phyloP scores from a whole-genome alignment of 2,797 vertebrate genomes.

The Pachyuromys duprasi region DNA sequence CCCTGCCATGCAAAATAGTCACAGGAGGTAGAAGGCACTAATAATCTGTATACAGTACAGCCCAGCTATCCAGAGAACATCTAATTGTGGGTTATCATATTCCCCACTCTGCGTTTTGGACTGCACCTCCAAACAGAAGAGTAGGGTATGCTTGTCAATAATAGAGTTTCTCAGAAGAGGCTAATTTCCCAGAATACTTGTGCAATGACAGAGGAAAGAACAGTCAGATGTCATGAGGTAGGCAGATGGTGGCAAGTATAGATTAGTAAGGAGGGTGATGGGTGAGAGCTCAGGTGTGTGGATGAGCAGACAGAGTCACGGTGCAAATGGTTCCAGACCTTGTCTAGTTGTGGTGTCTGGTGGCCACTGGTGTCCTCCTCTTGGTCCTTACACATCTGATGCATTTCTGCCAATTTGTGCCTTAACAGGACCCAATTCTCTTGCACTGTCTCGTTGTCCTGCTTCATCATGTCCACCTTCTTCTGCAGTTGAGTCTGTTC shows the following conservation, averaged over 20 bases:
- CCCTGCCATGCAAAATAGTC: too few species aligned
- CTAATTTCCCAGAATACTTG: too few species aligned
- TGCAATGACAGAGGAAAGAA: too few species aligned
- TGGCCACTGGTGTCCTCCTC: slow-evolving; percentile 91
- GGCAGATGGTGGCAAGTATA: too few species aligned
- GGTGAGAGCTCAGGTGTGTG: too few species aligned
- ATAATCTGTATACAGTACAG: background rate
- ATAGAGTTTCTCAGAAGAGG: too few species aligned
- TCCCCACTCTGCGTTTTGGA: background rate
- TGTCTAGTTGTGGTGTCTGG: slow-evolving; percentile 80
- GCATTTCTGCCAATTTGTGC: too few species aligned
- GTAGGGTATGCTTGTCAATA: too few species aligned
- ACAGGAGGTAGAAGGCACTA: background rate
- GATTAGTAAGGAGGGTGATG: too few species aligned
- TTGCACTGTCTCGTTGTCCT: slow-evolving; percentile 93
- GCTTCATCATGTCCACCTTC: slow-evolving; percentile 92
- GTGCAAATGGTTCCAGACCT: background rate
- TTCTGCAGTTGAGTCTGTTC: slow-evolving; percentile 95
- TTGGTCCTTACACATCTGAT: slow-evolving; percentile 93
- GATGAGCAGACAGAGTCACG: too few species aligned
- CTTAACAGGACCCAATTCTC: slow-evolving; percentile 93
- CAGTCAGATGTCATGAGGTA: too few species aligned
- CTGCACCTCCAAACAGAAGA: background rate
- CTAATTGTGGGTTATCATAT: background rate
- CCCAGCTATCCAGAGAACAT: background rate